Evolutionary conservation across 1,140 invertebrate species (phyloP).

Genomic region (Galleria mellonella): DNA sequence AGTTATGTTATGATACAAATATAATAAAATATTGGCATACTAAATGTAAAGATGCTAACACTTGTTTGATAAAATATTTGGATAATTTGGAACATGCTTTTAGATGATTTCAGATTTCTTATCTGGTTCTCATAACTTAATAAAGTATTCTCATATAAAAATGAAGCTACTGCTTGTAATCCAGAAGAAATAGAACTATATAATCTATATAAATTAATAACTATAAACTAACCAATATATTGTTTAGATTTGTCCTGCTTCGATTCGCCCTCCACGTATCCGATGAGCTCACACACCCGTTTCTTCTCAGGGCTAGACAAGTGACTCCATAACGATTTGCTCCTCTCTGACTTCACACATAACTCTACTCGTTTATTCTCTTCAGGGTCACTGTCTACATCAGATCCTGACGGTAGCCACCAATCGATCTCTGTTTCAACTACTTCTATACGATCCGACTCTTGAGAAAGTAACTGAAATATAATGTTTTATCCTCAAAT

Average conservation of each 20-base stretch:
- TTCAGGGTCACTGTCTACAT: slow-evolving; percentile 35
- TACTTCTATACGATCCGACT: slow-evolving; percentile 74
- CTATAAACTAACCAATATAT: slow-evolving; percentile 68
- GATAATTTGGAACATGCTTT: too few species aligned
- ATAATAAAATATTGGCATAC: too few species aligned
- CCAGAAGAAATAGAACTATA: too few species aligned
- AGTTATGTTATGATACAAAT: too few species aligned
- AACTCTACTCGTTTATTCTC: slow-evolving; percentile 42
- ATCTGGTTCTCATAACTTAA: too few species aligned
- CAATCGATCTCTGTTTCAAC: slow-evolving; percentile 72
- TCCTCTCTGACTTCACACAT: slow-evolving; percentile 69
- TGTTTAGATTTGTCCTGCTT: slow-evolving; percentile 73
- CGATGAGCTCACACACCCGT: slow-evolving; percentile 78
- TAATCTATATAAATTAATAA: slow-evolving; percentile 4
- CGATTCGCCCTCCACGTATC: slow-evolving; percentile 59
- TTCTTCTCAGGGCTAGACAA: slow-evolving; percentile 80
- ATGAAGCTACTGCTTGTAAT: too few species aligned
- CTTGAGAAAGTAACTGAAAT: slow-evolving; percentile 73
- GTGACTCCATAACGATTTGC: slow-evolving; percentile 77
- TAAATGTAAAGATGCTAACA: too few species aligned
- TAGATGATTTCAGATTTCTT: too few species aligned
- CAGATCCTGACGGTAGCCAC: slow-evolving; percentile 59
- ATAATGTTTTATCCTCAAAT: background rate
- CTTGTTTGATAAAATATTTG: too few species aligned
- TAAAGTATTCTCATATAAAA: too few species aligned